Base-by-base conservation (phyloP, 1,140 invertebrate species). In the Tenebrio molitor region DNA sequence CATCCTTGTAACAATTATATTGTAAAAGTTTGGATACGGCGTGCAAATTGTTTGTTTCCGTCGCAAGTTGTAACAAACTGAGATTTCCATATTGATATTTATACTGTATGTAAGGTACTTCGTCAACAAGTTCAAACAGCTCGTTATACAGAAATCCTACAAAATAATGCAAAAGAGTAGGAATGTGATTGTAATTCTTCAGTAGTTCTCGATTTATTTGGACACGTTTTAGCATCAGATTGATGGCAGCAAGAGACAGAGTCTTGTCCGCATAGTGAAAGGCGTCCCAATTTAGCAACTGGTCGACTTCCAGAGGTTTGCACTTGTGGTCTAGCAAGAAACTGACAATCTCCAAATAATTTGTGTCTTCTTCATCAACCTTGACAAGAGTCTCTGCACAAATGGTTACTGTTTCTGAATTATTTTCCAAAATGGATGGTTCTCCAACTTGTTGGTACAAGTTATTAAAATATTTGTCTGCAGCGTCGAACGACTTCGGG, bases 71-170 rank as follows among this genome's bases (percentile, higher is more conserved):
- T 58, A 58, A 29, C 6, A 58, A 14, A 14, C 8, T 29, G 23
- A 29, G 4, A 29, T 8, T 58, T 1, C 50, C 50, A 12, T 5
- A 29, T 12, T 29, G 7, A 29, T 29, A 29, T 14, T 15, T 25
- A 12, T 58, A 58, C 23, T 58, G 21, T 12, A 58, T 58, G 23
- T 58, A 58, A 12, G 50, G 50, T 34, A 58, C 15, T 10, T 58
- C 50, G 8, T 10, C 12, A 12, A 58, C 5, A 29, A 8, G 12
- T 2, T 58, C 12, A 4, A 58, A 25, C 14, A 58, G 4, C 2
- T 29, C 29, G 21, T 58, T 17, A 17, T 58, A 58, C 6, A 15
- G 29, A 15, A 58, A 58, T 3, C 5, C 4, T 2, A 58, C 50
- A 29, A 23, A 25, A 25, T 58, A 58, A 29, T 58, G 50, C 4